Percentiles rank a stretch among this genome's conserved stretches.
phyloP scores from a whole-genome alignment of 2,888 invertebrate genomes.

The Agrypnus murinus region DNA sequence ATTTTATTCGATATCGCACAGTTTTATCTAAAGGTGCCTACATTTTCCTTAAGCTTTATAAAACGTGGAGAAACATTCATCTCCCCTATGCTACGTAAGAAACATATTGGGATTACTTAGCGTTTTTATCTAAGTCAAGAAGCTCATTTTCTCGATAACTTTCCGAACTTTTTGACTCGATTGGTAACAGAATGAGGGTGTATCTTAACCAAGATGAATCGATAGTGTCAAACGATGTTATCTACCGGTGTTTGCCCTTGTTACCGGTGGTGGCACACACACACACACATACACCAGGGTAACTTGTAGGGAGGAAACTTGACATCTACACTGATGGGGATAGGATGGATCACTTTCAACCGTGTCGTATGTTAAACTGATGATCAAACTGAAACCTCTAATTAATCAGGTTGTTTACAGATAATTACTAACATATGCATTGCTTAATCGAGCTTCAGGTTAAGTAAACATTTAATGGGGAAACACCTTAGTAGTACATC shows the following conservation, averaged over 20 bases:
- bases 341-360: conserved; percentile 42
- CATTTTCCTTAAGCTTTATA: too few species aligned
- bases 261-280: conserved; percentile 39
- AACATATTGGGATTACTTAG: too few species aligned
- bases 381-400: conserved; percentile 40
- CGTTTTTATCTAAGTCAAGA: too few species aligned
- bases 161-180: conserved; percentile 21
- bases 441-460: conserved; percentile 18
- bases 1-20: too few species aligned
- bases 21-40: too few species aligned
- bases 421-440: conserved; percentile 33
- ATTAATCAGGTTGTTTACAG: conserved; percentile 43
- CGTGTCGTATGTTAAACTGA: conserved; percentile 42
- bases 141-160: conserved; percentile 8
- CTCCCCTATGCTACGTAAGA: too few species aligned
- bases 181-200: conserved; percentile 21
- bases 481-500: too few species aligned
- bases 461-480: not conserved
- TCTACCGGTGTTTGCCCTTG: conserved; percentile 43
- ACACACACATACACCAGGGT: conserved; percentile 6
- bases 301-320: conserved; percentile 41
- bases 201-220: conserved; percentile 45
- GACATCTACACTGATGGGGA: conserved; percentile 41
- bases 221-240: conserved; percentile 49
- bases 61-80: too few species aligned